Base-by-base conservation (phyloP, 2,888 invertebrate species). In the Spodoptera littoralis region DNA sequence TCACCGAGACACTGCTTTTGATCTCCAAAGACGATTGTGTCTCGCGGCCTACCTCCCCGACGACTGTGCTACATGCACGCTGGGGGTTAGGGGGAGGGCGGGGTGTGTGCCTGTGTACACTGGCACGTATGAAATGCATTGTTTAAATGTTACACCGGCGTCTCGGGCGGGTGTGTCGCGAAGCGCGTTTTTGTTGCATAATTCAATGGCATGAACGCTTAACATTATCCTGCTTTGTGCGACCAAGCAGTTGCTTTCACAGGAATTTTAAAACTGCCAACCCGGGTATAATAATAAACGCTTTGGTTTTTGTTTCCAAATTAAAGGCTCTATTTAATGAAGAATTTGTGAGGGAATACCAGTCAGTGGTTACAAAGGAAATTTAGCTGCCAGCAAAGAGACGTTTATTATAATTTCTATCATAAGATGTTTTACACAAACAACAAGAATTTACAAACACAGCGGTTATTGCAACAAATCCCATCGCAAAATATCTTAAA, bases 201-300 rank as follows among this genome's bases (percentile, higher is more conserved):
- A 87, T 88, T 87, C 88, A 89, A 87, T 85, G 87, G 86, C 76
- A 77, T 80, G 80, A 81, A 79, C 76, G 85, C 77, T 82, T 83
- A 84, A 84, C 84, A 86, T 85, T 18, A 84, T 84, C 82, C 79
- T 77, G 72, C 82, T 80, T 79, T 83, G 84, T 81, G 76, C 69
- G 78, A 71, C 72, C 83, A 82, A 78, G 75, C 79, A 73, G 76
- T 62, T 56, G 60, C 71, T 75, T 66, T 76, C 79, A 69, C 68
- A 59, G 81, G 77, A 81, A 83, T 85, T 85, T 84, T 79, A 68
- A 81, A 86, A 87, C 79, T 81, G 70, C 77, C 79, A 60, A 65
- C 66, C 50, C n/a, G 50, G 53, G 57, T 58, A 65, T 53, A 41
- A 69, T 73, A 70, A 75, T 64, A 71, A 75, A 77, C 58, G 65